Base-by-base conservation (phyloP, 2,797 vertebrate genomes). In the Lithobates sylvaticus region DNA sequence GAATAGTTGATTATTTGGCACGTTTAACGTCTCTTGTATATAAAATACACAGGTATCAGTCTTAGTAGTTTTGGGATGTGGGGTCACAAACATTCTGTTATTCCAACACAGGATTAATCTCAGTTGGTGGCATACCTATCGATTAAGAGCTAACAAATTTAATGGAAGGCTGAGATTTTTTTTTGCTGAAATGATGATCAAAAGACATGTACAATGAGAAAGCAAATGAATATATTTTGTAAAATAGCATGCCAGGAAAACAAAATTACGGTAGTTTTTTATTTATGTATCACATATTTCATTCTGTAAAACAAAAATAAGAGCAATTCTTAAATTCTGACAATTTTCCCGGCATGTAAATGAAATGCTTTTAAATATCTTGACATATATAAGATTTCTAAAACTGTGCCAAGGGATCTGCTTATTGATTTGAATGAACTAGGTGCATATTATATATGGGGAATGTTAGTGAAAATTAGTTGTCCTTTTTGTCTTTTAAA, bases 401-500 rank as follows among this genome's bases (percentile, higher is more conserved):
- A 29, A 50, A 47, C 81, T 21, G 10, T 82, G 18, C 39, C 4
- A 26, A 0, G n/a, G 47, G 64, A 75, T 54, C 32, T 65, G 18
- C 27, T 80, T 39, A 74, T 75, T 84, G 79, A 87, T 87, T 76
- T 75, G 29, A 39, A 68, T 32, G 47, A 75, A 29, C 81, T 76
- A 87, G 81, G 78, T 77, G 70, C 44, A 76, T 80, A 6, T 61
- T 29, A 75, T 76, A 72, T 70, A 84, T 76, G 70, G 71, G 47
- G 61, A 87, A 84, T 80, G 76, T 54, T 27, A 61, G 76, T 54
- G 58, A 54, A 78, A 70, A 44, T 27, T 44, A 29, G 18, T 44
- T 84, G 70, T 87, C 81, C 84, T 32, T 74, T 58, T 79, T 87
- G 72, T 73, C 50, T 81, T 58, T 77, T 82, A 74, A 78, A 69